Evolutionary conservation across 2,797 vertebrate species (phyloP), one percentile per base, ranked within the genome.

Genomic region (Coracias cyanogaster): DNA sequence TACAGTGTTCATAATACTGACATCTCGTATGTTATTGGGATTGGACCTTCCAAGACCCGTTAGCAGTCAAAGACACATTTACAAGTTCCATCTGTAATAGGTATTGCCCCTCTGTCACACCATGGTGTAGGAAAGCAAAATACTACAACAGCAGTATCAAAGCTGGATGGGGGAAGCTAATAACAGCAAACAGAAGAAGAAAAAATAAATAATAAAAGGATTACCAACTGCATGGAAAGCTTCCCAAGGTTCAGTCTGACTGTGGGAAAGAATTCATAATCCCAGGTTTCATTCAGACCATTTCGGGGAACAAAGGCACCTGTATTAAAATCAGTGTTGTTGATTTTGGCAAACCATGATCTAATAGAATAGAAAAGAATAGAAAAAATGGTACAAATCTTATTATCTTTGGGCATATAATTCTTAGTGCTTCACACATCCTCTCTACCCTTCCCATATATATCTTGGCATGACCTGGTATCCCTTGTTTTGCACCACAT

Each of bases 291-390:
- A 65, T 92, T 95, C 81, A 74, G 69, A 69, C 20, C 28, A 33
- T 74, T 92, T 89, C 81, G 86, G 88, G 60, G 79, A 96, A 95
- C 88, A 95, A 96, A 95, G 57, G 12, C 78, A 96, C 93, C 88
- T 95, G 93, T 82, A 84, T 95, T 89, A 84, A 90, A 92, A 78
- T 45, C 65, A 43, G 24, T 2, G 35, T 5, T 90, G 94, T 89
- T 94, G 89, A 82, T 91, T 95, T 94, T 95, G 93, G 90, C 90
- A 94, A 85, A 52, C 20, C 2, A 1, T 2, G 0, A 25, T 73
- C 55, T 62, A 95, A 84, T 1, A 64, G 67, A 85, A 79, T 0
- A 58, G 49, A 51, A 80, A 67, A 77, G 13, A 77, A 60, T 13
- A 86, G 49, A 49, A 83, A 93, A 41, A 19, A 64, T 73, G 25